These are phyloP conservation scores for Thereva unica DNA, from an alignment of 2,888 invertebrate species.

Conservation along the genomic window DNA sequence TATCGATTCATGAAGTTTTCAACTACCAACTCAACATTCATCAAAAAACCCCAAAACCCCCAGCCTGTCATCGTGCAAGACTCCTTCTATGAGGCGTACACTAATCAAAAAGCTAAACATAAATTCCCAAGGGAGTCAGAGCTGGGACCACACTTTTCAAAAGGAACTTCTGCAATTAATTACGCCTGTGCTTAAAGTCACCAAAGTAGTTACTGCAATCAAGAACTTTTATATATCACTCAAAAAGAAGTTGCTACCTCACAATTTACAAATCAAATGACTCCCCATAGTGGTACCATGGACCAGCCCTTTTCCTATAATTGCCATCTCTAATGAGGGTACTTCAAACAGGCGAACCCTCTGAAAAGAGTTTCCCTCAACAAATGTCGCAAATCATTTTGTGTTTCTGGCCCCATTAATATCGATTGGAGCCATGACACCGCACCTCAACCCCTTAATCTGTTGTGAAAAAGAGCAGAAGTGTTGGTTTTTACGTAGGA, in stretches of 20 bases:
- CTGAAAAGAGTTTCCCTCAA: conserved; percentile 10
- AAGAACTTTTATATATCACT: conserved; percentile 11
- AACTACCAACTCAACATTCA: too few relatives aligned
- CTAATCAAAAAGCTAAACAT: too few relatives aligned
- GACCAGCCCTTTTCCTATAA: conserved; percentile 17
- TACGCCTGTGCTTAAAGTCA: not conserved
- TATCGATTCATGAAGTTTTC: too few relatives aligned
- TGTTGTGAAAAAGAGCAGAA: conserved; percentile 1
- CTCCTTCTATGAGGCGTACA: too few relatives aligned
- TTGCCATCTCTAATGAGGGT: conserved; percentile 27
- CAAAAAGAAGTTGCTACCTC: conserved; percentile 8
- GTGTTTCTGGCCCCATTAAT: conserved; percentile 12
- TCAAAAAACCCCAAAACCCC: too few relatives aligned
- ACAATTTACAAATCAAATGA: conserved; percentile 27
- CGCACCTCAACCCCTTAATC: conserved; percentile 4
- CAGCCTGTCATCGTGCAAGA: too few relatives aligned
- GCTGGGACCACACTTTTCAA: conserved; percentile 10
- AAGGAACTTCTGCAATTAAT: conserved; percentile 5
- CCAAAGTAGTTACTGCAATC: conserved; percentile 3
- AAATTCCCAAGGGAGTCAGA: too few relatives aligned
- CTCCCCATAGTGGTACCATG: not conserved
- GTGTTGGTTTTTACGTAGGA: conserved; percentile 1
- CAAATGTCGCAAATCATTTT: conserved; percentile 31
- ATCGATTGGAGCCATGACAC: conserved; percentile 22
- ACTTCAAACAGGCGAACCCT: conserved; percentile 15